Conservation (phyloP, 2,113 vertebrate species). For the Calyptomena viridis region DNA sequence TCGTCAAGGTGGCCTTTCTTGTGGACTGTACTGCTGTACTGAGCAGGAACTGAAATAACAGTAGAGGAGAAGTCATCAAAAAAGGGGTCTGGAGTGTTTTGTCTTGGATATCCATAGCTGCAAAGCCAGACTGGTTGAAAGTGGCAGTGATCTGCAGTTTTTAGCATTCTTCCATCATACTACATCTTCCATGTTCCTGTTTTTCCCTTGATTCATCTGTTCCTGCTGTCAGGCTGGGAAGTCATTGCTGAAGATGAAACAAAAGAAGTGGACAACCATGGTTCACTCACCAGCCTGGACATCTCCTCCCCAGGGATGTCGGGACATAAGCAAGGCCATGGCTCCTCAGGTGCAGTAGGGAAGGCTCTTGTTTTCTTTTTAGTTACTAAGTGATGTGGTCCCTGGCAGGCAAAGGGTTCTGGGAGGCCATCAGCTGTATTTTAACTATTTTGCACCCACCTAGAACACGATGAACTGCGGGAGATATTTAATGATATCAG, state of each 20-base stretch:
- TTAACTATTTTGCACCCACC: not conserved
- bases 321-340: conserved; percentile 78
- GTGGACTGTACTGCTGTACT: not conserved
- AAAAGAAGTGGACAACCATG: conserved; percentile 86
- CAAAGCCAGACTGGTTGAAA: not conserved
- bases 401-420: not conserved
- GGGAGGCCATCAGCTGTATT: not conserved
- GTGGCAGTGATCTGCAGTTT: not conserved
- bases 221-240: conserved; percentile 84
- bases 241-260: conserved; percentile 88
- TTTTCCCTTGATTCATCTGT: conserved; percentile 74
- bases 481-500: conserved; percentile 89
- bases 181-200: not conserved
- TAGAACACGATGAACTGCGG: conserved; percentile 80
- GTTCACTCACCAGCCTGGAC: conserved; percentile 79
- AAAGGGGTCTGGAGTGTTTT: not conserved
- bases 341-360: conserved; percentile 77
- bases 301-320: conserved; percentile 81
- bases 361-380: not conserved
- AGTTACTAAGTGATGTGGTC: not conserved
- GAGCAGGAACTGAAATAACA: not conserved
- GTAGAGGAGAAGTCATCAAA: not conserved
- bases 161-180: not conserved
- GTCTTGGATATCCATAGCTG: not conserved
- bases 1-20: not conserved